Conservation (phyloP, 2,888 invertebrate genomes). For the Dynastes maya region DNA sequence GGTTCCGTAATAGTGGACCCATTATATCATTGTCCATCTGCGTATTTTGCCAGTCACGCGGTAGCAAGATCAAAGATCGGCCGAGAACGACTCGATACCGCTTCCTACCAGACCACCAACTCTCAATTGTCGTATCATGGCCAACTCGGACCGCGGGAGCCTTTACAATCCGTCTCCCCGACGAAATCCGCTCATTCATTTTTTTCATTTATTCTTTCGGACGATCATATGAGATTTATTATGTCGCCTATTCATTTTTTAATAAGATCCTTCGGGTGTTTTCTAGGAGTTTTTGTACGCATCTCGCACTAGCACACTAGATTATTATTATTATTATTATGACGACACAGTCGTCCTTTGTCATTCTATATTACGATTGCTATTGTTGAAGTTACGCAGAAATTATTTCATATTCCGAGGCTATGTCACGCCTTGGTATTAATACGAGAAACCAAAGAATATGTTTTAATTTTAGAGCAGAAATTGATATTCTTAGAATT, state of each 20-base stretch:
- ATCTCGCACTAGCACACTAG: conserved; percentile 44
- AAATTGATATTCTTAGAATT: conserved; percentile 43
- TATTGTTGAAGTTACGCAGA: conserved; percentile 48
- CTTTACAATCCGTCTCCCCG: conserved; percentile 50
- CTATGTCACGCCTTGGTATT: conserved; percentile 9
- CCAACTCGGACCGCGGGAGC: conserved; percentile 48
- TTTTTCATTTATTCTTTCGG: conserved; percentile 50
- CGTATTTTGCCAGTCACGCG: conserved; percentile 58
- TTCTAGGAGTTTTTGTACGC: conserved; percentile 49
- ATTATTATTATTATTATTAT: conserved; percentile 42
- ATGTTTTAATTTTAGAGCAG: conserved; percentile 36
- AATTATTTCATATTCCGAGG: conserved; percentile 48
- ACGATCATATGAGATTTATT: conserved; percentile 51
- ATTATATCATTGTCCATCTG: conserved; percentile 56
- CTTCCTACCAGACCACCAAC: conserved; percentile 58
- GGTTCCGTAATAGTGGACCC: conserved; percentile 57
- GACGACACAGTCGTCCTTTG: conserved; percentile 40
- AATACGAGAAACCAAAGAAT: conserved; percentile 19
- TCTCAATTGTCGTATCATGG: conserved; percentile 52
- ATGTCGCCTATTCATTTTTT: conserved; percentile 52
- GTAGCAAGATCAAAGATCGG: conserved; percentile 59
- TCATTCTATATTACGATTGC: conserved; percentile 44
- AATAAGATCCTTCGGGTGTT: conserved; percentile 51
- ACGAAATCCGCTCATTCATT: conserved; percentile 51
- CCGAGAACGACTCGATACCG: conserved; percentile 54